A percentile compares a stretch with the other conserved stretches of the same genome.
Evolutionary conservation across 2,888 invertebrate genomes (phyloP).

Genomic region (Melanotus villosus): DNA sequence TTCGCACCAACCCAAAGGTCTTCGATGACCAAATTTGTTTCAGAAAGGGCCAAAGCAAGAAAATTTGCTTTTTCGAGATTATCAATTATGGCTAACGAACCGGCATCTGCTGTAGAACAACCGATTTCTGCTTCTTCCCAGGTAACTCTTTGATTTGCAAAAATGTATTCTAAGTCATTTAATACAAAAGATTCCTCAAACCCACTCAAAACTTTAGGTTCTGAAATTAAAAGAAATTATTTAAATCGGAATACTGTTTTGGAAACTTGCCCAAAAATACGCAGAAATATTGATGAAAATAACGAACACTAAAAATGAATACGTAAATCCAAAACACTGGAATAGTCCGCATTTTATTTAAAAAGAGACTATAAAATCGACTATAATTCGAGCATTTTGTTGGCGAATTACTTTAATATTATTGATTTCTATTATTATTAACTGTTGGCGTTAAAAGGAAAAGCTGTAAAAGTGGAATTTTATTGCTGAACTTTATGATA

Average conservation of each 20-base stretch:
- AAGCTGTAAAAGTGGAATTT: too few species aligned
- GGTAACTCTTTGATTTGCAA: not conserved
- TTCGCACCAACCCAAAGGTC: constrained; percentile 25
- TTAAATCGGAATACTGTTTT: not conserved
- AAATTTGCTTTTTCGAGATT: not conserved
- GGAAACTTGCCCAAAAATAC: not conserved
- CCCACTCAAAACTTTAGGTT: not conserved
- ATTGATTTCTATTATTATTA: too few species aligned
- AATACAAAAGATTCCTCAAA: constrained; percentile 1
- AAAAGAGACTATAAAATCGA: too few species aligned
- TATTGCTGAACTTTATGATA: too few species aligned
- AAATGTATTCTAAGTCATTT: constrained; percentile 17
- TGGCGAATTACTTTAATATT: too few species aligned
- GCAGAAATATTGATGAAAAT: not conserved
- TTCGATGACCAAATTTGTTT: constrained; percentile 16
- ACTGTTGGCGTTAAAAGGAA: too few species aligned
- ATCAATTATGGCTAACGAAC: constrained; percentile 18
- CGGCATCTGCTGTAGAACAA: not conserved
- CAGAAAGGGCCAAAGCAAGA: constrained; percentile 16
- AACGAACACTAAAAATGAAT: too few species aligned
- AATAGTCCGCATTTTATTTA: too few species aligned
- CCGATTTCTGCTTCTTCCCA: constrained; percentile 28
- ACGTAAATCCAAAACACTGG: too few species aligned
- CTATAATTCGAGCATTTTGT: too few species aligned
- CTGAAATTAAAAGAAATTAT: not conserved